Evolutionary conservation across 2,888 invertebrate species (phyloP).

Genomic region (Stomorhina lunata): DNA sequence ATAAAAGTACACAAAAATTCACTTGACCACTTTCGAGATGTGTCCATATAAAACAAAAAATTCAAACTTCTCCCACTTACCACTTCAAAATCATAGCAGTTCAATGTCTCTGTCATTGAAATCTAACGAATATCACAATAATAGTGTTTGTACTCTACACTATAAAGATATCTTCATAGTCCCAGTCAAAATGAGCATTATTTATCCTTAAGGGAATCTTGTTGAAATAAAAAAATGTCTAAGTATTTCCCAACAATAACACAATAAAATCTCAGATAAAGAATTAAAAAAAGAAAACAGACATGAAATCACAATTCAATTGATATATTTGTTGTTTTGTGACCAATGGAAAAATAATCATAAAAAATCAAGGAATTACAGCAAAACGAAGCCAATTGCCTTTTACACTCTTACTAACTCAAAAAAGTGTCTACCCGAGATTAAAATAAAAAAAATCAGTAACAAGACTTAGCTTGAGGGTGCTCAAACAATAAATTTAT

Average conservation of each 20-base stretch:
- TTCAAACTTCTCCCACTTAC: neutral
- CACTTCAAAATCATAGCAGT: conserved; percentile 32
- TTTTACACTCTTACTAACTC: conserved; percentile 1
- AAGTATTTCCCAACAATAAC: conserved; percentile 12
- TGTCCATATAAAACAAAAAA: conserved; percentile 43
- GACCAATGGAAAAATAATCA: conserved; percentile 22
- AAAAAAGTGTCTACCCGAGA: conserved; percentile 33
- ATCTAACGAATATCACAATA: conserved; percentile 12
- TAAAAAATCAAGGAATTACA: conserved; percentile 51
- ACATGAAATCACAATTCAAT: conserved; percentile 71
- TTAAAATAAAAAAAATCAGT: neutral
- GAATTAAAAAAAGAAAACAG: conserved; percentile 44
- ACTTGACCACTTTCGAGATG: conserved; percentile 75
- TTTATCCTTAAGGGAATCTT: conserved; percentile 65
- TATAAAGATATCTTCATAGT: neutral
- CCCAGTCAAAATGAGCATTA: conserved; percentile 7
- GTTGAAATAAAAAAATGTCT: conserved; percentile 43
- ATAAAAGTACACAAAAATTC: conserved; percentile 73
- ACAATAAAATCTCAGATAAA: conserved; percentile 62
- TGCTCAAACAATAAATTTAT: conserved; percentile 78
- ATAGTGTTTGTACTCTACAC: conserved; percentile 9
- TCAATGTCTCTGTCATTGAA: conserved; percentile 27
- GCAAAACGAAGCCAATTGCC: conserved; percentile 77
- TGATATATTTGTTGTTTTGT: conserved; percentile 63
- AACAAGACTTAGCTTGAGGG: conserved; percentile 66